Evolutionary conservation across 2,113 vertebrate species (phyloP), one percentile per base, ranked within the genome.

Genomic region (Oceanites oceanicus): DNA sequence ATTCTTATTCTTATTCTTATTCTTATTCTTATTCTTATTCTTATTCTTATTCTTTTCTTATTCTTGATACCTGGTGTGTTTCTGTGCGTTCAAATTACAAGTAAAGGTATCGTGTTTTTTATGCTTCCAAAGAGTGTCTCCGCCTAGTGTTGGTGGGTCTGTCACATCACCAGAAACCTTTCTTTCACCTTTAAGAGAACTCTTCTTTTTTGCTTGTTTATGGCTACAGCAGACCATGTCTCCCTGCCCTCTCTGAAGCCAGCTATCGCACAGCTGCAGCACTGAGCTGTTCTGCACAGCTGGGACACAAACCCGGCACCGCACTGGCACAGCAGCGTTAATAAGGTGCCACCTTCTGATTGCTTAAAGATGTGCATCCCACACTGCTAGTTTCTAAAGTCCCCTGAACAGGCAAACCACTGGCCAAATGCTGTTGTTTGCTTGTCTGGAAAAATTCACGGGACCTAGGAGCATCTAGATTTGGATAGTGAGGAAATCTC

Each of bases 281-380:
- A 0, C 22, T 59, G 13, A 27, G 40, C 61, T 3, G 1, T 1
- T 71, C 4, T 7, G 59, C 47, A 5, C 14, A 21, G 30, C 26
- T 4, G 0, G 40, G 36, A 53, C 55, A 5, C 32, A 6, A 10
- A 27, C 11, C n/a, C 7, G 0, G 15, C 59, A 1, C 29, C 5
- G 56, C 6, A 0, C 32, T 38, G 68, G 50, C 0, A 1, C 75
- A 49, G 86, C 73, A 55, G 91, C 7, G 67, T 91, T 27, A 50
- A 38, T 38, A 14, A 92, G 19, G 79, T 96, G 96, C 95, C 97
- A 94, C 86, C 96, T 96, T 76, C 93, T 74, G 96, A 94, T 88
- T 21, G 74, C 61, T 95, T 74, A 4, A 16, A 56, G 84, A 74
- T 65, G 16, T 78, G 91, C 97, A 90, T 38, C 58, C 49, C 25